Percentiles rank a stretch among this genome's conserved stretches.
Conservation (phyloP, 2,797 vertebrate genomes). For the Protosalanx chinensis region DNA sequence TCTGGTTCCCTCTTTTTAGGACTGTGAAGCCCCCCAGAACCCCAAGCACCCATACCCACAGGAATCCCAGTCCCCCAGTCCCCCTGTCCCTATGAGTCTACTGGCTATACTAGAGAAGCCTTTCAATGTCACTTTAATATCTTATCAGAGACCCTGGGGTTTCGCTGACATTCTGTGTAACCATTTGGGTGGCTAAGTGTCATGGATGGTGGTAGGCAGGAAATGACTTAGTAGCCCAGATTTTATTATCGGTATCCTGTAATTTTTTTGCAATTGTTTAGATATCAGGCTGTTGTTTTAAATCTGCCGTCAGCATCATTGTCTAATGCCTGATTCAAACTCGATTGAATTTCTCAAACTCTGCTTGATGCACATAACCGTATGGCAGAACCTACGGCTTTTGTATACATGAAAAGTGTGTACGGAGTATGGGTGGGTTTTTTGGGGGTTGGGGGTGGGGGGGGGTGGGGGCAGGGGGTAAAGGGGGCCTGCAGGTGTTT, state of each 20-base stretch:
- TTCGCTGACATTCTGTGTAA: slow-evolving; percentile 22
- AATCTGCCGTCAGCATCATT: no score
- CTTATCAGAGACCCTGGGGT: slow-evolving; percentile 1
- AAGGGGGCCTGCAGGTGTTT: not conserved
- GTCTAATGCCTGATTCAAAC: no score
- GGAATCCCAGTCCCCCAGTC: no score
- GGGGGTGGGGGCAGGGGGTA: no score
- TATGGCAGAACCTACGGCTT: no score
- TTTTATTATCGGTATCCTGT: not conserved
- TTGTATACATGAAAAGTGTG: no score
- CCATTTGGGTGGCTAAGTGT: no score
- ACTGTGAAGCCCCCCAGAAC: not conserved
- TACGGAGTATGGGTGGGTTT: no score
- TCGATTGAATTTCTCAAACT: no score
- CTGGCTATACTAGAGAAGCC: slow-evolving; percentile 18
- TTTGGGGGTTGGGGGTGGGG: no score
- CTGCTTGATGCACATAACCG: no score
- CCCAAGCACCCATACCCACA: no score
- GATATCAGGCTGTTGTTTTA: not conserved
- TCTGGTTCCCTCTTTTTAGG: not conserved
- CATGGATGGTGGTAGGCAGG: not conserved
- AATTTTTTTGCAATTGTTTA: not conserved
- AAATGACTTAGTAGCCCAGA: not conserved
- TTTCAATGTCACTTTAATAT: slow-evolving; percentile 27
- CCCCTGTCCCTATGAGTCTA: slow-evolving; percentile 15